Evolutionary conservation across 2,113 vertebrate species (phyloP), one percentile per base, ranked within the genome.

Genomic region (Riparia riparia): DNA sequence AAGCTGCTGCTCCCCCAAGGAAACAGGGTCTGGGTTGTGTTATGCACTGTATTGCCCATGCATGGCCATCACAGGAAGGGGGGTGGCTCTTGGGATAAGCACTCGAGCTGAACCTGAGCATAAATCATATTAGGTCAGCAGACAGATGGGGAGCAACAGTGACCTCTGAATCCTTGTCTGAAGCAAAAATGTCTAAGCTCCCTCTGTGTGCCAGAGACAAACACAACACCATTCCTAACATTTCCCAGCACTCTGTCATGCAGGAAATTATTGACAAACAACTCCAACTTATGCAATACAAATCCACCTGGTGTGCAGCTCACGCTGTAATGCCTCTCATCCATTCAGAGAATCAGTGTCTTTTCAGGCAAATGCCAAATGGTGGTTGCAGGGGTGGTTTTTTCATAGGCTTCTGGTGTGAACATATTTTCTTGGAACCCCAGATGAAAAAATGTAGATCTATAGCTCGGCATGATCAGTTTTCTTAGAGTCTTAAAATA

Each of bases 31-130:
- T 9, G 3, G 10, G 4, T 61, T 45, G 44, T 7, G 1, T 18
- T 9, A 9, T 12, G 24, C 0, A 1, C 34, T 25, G 3, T 22
- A 3, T 12, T 66, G 39, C 12, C 44, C 0, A 0, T 7, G n/a
- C 7, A 1, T 15, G 10, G n/a, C n/a, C 26, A 3, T 45, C 34
- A 49, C 20, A 74, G 49, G 18, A 53, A 44, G 3, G 3, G 12
- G 24, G 3, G 3, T 78, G 31, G 3, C 19, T 94, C 37, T 66
- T 81, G 31, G 21, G 41, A 69, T 74, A 18, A 28, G 34, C 0
- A 0, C 44, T 89, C 44, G 28, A 64, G 32, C 64, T 73, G 72
- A 56, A 64, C 29, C 31, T n/a, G 69, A 60, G 24, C 17, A 1
- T 47, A 56, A 79, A 39, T 70, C 10, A 5, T 28, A 31, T 15